Base-by-base conservation (phyloP, 2,797 vertebrate genomes). In the Dermochelys coriacea region DNA sequence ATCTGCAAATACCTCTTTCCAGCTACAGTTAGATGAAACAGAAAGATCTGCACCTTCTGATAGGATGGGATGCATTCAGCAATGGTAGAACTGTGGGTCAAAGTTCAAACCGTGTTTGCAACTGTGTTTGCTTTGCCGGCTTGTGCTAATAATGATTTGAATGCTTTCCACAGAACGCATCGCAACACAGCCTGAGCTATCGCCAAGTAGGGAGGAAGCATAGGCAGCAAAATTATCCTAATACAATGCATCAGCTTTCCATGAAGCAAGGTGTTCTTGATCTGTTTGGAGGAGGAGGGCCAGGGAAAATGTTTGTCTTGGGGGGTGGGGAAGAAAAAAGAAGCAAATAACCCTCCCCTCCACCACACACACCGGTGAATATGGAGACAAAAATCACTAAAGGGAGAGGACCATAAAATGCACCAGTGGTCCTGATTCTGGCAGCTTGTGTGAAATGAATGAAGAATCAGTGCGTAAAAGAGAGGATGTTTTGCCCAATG, bases 1-100 rank as follows among this genome's bases (percentile, higher is more conserved):
- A 47, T 31, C 57, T 68, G 23, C 29, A 18, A 82, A 93, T 49
- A 29, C 21, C 9, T 4, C 84, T 79, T 87, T 64, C 19, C 41
- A 8, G 54, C 34, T 5, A 0, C 0, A 8, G 75, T 3, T 1
- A 64, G 54, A 74, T 27, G 61, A 49, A 29, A 16, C 2, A 2
- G 87, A 25, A 57, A 51, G 51, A 94, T 18, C 34, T 75, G 14
- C 2, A 0, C 0, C 2, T 59, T 64, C 74, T 5, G 31, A 41
- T 64, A n/a, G 1, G 31, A 64, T 64, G 61, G 61, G n/a, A 25
- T 5, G 79, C 25, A n/a, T 27, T 85, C 49, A 57, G 64, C 50
- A 84, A 57, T 34, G 84, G 37, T 45, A 49, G 34, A 29, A 5
- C 34, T 51, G 54, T 1, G 29, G 68, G 51, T 80, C 51, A 55